A percentile compares a stretch with the other conserved stretches of the same genome.
These are phyloP conservation scores for Oeneis ivallda DNA, from an alignment of 2,888 invertebrate species.

Conservation along the genomic window DNA sequence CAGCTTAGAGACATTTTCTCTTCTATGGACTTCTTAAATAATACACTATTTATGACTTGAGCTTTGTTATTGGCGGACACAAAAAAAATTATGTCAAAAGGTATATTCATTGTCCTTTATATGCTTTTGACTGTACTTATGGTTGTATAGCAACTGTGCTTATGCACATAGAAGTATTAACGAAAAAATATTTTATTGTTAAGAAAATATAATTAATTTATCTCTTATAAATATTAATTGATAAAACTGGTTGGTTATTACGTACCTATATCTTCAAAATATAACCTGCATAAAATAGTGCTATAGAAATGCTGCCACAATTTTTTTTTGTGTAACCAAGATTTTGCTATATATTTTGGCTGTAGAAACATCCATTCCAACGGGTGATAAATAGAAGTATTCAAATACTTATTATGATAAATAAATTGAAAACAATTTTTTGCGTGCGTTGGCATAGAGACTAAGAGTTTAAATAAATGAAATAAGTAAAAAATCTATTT, in stretches of 20 bases:
- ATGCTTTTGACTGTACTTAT: constrained; percentile 14
- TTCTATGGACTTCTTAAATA: too few species aligned
- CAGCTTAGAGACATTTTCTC: too few species aligned
- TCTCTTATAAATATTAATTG: not conserved
- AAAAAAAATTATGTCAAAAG: too few species aligned
- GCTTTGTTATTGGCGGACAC: too few species aligned
- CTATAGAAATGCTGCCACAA: not conserved
- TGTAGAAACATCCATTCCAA: not conserved
- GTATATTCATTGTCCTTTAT: too few species aligned
- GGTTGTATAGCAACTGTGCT: constrained; percentile 1
- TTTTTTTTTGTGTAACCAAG: not conserved
- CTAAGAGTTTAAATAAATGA: not conserved
- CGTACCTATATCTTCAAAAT: not conserved
- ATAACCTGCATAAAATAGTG: not conserved
- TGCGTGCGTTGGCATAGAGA: not conserved
- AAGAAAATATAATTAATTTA: not conserved
- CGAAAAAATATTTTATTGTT: not conserved
- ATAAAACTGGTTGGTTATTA: not conserved
- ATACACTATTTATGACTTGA: too few species aligned
- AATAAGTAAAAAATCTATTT: too few species aligned
- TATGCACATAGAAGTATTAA: not conserved
- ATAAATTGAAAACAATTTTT: not conserved
- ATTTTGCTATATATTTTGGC: not conserved
- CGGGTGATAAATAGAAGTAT: too few species aligned
- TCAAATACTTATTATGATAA: too few species aligned